Conservation (phyloP, 2,888 invertebrate species). For the Oscheius sp. region DNA sequence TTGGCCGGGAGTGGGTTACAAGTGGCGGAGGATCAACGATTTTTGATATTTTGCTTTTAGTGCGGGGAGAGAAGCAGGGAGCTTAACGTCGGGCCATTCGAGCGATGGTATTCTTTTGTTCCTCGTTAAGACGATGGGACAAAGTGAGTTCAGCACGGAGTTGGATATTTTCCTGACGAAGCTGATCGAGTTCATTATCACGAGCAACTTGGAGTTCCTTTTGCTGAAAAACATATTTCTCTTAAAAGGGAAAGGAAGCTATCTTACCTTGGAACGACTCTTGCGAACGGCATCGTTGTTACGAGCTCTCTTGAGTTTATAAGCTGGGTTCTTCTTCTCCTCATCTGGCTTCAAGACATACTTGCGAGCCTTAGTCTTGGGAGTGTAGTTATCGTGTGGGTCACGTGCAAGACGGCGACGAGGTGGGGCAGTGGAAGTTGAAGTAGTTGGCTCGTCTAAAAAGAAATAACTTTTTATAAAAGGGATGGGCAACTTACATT, state of each 20-base stretch:
- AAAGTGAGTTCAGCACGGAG: constrained; percentile 5
- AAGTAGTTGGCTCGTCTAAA: constrained; percentile 27
- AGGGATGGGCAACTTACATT: neutral
- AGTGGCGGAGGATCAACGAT: neutral
- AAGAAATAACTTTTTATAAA: neutral
- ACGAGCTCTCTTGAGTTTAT: constrained; percentile 47
- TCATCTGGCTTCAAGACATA: constrained; percentile 39
- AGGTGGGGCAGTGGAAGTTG: neutral
- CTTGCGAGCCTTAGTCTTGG: constrained; percentile 41
- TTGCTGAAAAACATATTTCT: constrained; percentile 32
- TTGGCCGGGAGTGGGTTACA: neutral
- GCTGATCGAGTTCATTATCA: constrained; percentile 32
- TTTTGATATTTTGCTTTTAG: constrained; percentile 13
- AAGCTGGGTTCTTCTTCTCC: constrained; percentile 46
- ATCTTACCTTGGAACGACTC: constrained; percentile 45
- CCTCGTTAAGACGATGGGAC: neutral
- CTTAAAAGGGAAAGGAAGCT: neutral
- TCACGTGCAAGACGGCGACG: constrained; percentile 11
- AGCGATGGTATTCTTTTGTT: constrained; percentile 22
- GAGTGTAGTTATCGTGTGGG: constrained; percentile 25
- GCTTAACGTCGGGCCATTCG: constrained; percentile 22
- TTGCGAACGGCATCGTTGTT: constrained; percentile 57
- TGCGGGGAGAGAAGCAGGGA: neutral
- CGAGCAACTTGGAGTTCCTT: constrained; percentile 37
- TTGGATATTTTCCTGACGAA: constrained; percentile 2